These are phyloP conservation scores for Oreortyx pictus DNA, from an alignment of 2,797 vertebrate species.

Conservation along the genomic window DNA sequence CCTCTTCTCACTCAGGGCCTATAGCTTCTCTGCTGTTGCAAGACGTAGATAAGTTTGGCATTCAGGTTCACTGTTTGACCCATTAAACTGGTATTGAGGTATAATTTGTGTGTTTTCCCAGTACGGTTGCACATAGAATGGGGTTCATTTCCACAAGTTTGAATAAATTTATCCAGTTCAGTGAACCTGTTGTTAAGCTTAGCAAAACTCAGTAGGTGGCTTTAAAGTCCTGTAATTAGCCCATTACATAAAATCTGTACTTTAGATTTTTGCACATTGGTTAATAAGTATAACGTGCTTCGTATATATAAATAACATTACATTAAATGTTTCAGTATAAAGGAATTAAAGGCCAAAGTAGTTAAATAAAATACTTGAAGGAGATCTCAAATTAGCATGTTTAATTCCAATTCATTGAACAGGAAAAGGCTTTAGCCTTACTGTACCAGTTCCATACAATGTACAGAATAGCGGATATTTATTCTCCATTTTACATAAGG, in stretches of 20 bases:
- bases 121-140: constrained; percentile 85
- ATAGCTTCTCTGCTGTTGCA: constrained; percentile 76
- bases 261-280: constrained; percentile 86
- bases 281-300: constrained; percentile 85
- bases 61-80: constrained; percentile 87
- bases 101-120: constrained; percentile 90
- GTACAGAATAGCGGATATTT: constrained; percentile 34
- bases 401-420: constrained; percentile 95
- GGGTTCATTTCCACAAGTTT: constrained; percentile 88
- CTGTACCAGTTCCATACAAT: constrained; percentile 84
- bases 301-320: constrained; percentile 85
- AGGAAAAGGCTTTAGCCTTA: constrained; percentile 90
- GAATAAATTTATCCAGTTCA: constrained; percentile 90
- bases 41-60: constrained; percentile 83
- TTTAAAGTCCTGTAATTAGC: constrained; percentile 89
- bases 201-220: constrained; percentile 88
- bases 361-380: constrained; percentile 88
- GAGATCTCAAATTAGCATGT: constrained; percentile 91
- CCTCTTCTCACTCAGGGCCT: constrained; percentile 72
- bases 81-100: constrained; percentile 88
- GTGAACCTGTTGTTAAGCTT: constrained; percentile 87
- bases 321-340: constrained; percentile 86
- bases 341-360: constrained; percentile 84
- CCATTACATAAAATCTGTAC: constrained; percentile 86
- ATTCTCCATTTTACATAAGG: constrained; percentile 24